Evolutionary conservation across 2,113 vertebrate genomes (phyloP), one percentile per base, ranked within the genome.

Genomic region (Plecotus auritus): DNA sequence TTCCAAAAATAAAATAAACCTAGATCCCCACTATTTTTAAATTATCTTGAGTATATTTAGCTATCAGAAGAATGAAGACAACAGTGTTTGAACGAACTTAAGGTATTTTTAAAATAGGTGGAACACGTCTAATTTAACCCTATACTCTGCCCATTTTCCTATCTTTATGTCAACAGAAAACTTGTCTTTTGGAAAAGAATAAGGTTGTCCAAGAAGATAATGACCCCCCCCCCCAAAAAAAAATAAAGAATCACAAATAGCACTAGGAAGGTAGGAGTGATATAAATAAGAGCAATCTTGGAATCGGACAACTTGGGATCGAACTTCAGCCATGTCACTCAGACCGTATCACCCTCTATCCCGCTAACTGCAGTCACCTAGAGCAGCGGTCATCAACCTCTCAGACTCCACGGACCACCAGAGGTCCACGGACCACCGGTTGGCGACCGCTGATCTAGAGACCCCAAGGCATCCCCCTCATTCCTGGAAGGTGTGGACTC

Each of bases 1-100:
- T 85, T 85, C 69, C n/a, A 77, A 95, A 91, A 91, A 42, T 49
- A 88, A 78, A 96, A 67, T 49, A 72, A 86, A 91, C 22, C 6
- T 76, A 49, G 18, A 72, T 17, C 1, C 32, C 23, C 14, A 16
- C n/a, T 37, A 26, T 49, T 61, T 47, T 61, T 0, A 28, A 54
- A 37, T 28, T 37, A n/a, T 51, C 22, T 70, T 4, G 13, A 47
- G n/a, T 70, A 37, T 54, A 78, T 5, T 88, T 32, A 88, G 30
- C 73, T 88, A 40, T 37, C 23, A 73, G 84, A 82, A 76, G 35
- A 90, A 83, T 83, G 13, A 84, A 83, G 37, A 92, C 17, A 47
- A 14, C 10, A 42, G 9, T 73, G 2, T 83, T n/a, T 89, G 51
- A 88, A 91, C 61, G 35, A 82, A 90, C 13, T n/a, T n/a, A 67